phyloP scores from a whole-genome alignment of 2,113 vertebrate species.

The Hippolais icterina region DNA sequence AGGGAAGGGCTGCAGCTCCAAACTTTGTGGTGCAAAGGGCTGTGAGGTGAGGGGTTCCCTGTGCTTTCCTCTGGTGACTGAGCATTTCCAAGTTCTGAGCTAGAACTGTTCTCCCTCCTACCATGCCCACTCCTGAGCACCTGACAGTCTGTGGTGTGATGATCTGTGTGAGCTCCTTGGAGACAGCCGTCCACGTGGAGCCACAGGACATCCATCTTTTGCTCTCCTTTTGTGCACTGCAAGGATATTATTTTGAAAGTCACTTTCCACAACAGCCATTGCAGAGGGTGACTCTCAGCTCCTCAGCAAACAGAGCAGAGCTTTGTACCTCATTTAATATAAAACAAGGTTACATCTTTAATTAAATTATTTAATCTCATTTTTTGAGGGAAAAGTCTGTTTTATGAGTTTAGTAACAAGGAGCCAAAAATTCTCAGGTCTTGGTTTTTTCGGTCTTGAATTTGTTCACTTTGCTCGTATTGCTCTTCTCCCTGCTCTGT shows the following conservation, averaged over 20 bases:
- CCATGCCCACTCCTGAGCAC: background rate
- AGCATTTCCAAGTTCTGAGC: background rate
- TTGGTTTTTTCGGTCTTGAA: background rate
- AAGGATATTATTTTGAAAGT: conserved; percentile 35
- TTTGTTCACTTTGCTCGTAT: background rate
- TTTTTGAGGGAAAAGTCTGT: background rate
- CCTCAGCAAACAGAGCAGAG: background rate
- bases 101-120: background rate
- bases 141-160: background rate
- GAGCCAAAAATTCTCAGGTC: background rate
- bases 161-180: background rate
- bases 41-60: background rate
- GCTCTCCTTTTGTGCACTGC: background rate
- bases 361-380: background rate
- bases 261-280: background rate
- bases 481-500: background rate
- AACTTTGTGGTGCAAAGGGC: background rate
- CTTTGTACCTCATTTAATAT: background rate
- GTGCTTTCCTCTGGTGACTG: background rate
- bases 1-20: background rate
- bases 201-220: conserved; percentile 1
- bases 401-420: background rate
- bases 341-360: background rate
- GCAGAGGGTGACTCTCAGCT: background rate
- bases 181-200: background rate